phyloP scores from a whole-genome alignment of 2,797 vertebrate species.

The Nasua narica region DNA sequence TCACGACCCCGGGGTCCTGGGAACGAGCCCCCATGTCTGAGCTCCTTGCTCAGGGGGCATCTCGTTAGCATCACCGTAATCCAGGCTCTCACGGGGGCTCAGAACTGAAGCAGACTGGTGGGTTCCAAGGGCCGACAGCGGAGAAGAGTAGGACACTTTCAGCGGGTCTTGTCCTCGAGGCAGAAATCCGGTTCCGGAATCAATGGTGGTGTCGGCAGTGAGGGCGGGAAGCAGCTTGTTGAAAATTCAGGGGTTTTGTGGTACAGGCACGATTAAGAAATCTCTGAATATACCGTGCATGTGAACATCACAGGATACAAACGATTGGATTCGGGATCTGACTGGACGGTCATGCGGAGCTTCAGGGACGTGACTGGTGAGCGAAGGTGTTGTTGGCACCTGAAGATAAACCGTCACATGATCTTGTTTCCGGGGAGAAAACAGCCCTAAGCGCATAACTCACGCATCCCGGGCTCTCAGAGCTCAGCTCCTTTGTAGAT shows the following conservation, averaged over 20 bases:
- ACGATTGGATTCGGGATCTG: no score
- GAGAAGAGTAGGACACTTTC: background rate
- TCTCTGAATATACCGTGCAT: no score
- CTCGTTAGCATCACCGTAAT: accelerated
- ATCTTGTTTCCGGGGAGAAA: accelerated
- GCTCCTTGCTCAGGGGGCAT: background rate
- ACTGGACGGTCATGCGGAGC: accelerated
- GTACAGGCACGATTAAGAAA: background rate
- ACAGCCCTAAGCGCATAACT: no score
- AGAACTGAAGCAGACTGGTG: background rate
- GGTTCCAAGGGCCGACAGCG: background rate
- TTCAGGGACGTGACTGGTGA: accelerated
- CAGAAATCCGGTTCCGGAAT: accelerated
- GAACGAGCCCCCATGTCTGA: accelerated
- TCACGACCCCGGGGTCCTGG: background rate
- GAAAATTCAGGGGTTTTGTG: background rate
- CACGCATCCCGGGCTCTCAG: background rate
- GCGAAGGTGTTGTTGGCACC: accelerated
- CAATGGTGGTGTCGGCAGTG: accelerated
- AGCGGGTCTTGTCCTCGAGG: background rate
- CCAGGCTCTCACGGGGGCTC: no score
- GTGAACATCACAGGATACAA: accelerated
- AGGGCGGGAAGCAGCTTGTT: accelerated
- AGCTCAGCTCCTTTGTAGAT: background rate
- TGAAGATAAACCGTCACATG: accelerated